Percentiles rank a stretch among this genome's conserved stretches.
phyloP scores from a whole-genome alignment of 2,888 invertebrate species.

The Kuschelorhynchus macadamiae region DNA sequence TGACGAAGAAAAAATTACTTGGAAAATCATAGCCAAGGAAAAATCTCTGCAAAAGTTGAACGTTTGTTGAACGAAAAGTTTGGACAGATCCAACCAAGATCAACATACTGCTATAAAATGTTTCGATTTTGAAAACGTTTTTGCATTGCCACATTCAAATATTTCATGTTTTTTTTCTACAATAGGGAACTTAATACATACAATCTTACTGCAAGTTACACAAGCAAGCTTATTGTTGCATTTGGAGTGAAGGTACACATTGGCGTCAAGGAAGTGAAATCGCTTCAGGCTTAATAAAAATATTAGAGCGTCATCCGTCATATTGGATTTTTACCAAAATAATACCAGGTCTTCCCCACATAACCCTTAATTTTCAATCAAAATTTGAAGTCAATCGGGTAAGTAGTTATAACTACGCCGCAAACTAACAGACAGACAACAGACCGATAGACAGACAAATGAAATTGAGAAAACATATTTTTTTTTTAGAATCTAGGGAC shows the following conservation, averaged over 20 bases:
- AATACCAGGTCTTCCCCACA: too few species aligned
- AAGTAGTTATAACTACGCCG: too few species aligned
- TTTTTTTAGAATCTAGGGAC: too few species aligned
- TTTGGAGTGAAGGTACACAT: neutral
- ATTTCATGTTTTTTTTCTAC: neutral
- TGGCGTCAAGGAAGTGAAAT: neutral
- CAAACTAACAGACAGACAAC: too few species aligned
- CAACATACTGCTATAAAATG: neutral
- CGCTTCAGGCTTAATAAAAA: neutral
- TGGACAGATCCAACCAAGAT: slow-evolving; percentile 1
- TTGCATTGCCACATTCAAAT: slow-evolving; percentile 1
- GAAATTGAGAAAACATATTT: too few species aligned
- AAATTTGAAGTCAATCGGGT: too few species aligned
- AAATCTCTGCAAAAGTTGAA: neutral
- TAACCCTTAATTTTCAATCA: too few species aligned
- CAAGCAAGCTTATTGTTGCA: neutral
- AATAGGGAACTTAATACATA: neutral
- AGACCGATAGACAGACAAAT: too few species aligned
- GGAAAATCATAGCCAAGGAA: neutral
- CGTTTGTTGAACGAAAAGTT: too few species aligned
- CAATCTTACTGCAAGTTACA: neutral
- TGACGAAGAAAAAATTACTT: neutral
- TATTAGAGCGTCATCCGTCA: neutral
- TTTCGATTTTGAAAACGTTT: slow-evolving; percentile 15
- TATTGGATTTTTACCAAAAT: too few species aligned